Evolutionary conservation across 2,113 vertebrate species (phyloP).

Genomic region (Anas platyrhynchos): DNA sequence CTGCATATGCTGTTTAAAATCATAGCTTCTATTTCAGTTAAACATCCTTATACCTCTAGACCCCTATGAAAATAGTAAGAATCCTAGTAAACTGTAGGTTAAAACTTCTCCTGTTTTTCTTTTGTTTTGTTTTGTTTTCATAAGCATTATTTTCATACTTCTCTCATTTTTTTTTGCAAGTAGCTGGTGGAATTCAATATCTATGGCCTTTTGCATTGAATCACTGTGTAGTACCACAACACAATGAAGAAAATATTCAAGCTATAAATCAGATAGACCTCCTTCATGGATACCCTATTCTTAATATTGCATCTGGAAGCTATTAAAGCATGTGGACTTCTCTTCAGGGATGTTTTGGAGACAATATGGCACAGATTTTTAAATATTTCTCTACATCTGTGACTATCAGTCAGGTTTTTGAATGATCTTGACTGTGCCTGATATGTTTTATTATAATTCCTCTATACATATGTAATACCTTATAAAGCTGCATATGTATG

Average conservation of each 20-base stretch:
- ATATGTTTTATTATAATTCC: background rate
- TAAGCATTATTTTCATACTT: background rate
- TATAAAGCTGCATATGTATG: background rate
- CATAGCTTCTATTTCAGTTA: background rate
- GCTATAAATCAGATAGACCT: background rate
- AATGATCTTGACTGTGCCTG: background rate
- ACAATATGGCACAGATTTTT: background rate
- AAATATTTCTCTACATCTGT: background rate
- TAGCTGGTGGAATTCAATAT: background rate
- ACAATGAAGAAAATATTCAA: background rate
- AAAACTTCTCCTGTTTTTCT: background rate
- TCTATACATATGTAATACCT: background rate
- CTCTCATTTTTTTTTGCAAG: background rate
- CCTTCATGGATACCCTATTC: background rate
- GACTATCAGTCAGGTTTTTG: background rate
- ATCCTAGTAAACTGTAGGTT: background rate
- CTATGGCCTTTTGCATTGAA: background rate
- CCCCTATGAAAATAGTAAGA: background rate
- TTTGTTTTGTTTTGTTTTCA: background rate
- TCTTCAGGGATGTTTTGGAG: conserved; percentile 15
- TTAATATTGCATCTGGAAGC: background rate
- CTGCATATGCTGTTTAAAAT: background rate
- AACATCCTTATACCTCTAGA: background rate
- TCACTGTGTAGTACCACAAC: background rate
- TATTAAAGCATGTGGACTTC: background rate